Conservation (phyloP, 1,140 invertebrate genomes). For the Solenopsis invicta region DNA sequence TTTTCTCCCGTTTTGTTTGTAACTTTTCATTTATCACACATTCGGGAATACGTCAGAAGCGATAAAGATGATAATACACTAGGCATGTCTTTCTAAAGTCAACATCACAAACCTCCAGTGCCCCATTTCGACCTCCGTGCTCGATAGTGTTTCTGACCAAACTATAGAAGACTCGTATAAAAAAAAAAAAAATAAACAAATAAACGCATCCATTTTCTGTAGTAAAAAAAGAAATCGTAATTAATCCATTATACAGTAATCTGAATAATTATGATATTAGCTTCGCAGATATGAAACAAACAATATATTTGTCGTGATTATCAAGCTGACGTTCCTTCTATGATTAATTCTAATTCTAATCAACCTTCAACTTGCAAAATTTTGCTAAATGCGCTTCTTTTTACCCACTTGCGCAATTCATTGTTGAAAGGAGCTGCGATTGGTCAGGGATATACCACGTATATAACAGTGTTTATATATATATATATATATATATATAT, state of each 20-base stretch:
- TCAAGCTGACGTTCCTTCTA: background rate
- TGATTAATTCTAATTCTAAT: constrained; percentile 38
- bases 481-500: background rate
- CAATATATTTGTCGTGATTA: background rate
- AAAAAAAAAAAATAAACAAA: background rate
- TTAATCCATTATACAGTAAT: background rate
- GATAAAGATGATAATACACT: constrained; percentile 48
- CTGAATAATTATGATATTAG: background rate
- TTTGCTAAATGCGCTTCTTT: constrained; percentile 38
- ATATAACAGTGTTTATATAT: constrained; percentile 15
- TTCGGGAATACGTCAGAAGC: constrained; percentile 16
- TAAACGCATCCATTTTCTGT: background rate
- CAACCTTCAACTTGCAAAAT: constrained; percentile 31
- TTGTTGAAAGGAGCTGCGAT: constrained; percentile 51
- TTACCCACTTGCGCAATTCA: constrained; percentile 4
- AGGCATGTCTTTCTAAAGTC: constrained; percentile 48
- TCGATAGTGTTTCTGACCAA: background rate
- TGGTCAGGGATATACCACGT: constrained; percentile 37
- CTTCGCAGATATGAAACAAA: background rate
- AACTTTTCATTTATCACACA: constrained; percentile 22
- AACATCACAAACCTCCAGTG: constrained; percentile 16
- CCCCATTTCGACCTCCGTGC: background rate
- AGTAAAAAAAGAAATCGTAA: background rate
- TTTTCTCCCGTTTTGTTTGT: background rate
- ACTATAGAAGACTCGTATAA: background rate